A percentile compares a stretch with the other conserved stretches of the same genome.
phyloP scores from a whole-genome alignment of 2,797 vertebrate genomes.

The Onychomys torridus region DNA sequence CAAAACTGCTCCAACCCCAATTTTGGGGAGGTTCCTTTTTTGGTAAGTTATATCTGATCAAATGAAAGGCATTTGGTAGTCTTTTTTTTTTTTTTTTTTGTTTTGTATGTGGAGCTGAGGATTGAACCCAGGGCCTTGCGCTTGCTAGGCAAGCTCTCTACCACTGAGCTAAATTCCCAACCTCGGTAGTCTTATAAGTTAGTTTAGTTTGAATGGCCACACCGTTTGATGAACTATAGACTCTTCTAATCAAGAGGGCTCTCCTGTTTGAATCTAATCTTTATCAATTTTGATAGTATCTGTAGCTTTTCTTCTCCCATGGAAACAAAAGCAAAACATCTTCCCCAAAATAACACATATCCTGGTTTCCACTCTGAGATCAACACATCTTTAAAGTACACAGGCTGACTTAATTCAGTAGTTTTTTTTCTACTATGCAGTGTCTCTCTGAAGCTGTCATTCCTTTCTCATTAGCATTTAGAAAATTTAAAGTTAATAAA shows the following conservation, averaged over 20 bases:
- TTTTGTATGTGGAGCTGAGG: no score
- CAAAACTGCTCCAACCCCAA: background rate
- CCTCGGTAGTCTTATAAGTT: background rate
- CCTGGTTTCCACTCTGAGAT: background rate
- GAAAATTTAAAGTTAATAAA: background rate
- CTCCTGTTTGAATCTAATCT: background rate
- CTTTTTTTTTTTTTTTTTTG: no score
- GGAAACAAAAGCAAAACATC: background rate
- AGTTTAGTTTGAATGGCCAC: background rate
- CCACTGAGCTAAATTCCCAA: no score
- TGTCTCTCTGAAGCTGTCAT: background rate
- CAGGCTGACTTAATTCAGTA: background rate
- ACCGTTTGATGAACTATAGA: background rate
- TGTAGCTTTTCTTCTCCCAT: background rate
- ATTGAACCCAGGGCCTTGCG: no score
- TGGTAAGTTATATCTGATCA: background rate
- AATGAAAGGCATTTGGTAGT: background rate
- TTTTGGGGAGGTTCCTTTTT: background rate
- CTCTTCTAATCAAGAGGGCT: background rate
- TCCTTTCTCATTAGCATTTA: background rate
- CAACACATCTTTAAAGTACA: background rate
- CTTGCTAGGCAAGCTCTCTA: no score
- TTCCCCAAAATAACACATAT: background rate
- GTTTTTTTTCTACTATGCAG: background rate
- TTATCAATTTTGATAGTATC: background rate